These are phyloP conservation scores for Anableps anableps DNA, from an alignment of 2,797 vertebrate species.

Conservation along the genomic window DNA sequence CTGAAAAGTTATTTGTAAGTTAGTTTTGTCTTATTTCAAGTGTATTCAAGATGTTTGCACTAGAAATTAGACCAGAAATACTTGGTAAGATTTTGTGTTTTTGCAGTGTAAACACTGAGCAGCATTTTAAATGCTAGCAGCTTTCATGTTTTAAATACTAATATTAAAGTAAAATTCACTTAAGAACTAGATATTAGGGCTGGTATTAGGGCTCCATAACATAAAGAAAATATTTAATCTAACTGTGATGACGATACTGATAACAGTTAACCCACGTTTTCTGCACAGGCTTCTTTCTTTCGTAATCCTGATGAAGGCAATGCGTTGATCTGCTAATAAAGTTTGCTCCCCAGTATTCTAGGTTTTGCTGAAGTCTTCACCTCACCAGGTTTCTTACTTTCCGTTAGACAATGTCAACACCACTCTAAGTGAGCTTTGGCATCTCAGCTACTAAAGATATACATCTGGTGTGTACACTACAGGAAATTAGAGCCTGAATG, in stretches of 20 bases:
- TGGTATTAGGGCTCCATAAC: neutral
- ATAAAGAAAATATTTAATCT: neutral
- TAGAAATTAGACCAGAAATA: too few species aligned
- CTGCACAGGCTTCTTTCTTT: neutral
- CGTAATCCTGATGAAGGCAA: neutral
- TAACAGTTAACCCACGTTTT: neutral
- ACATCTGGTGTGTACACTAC: neutral
- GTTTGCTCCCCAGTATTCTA: neutral
- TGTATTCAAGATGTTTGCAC: too few species aligned
- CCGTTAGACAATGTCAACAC: neutral
- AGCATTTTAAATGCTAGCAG: too few species aligned
- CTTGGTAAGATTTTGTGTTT: too few species aligned
- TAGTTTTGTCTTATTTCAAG: too few species aligned
- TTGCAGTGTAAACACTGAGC: too few species aligned
- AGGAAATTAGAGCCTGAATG: neutral
- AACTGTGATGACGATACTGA: neutral
- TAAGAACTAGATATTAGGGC: neutral
- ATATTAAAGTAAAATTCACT: neutral
- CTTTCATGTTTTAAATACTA: too few species aligned
- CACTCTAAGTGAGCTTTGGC: neutral
- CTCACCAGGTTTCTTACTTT: neutral
- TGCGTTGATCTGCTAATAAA: neutral
- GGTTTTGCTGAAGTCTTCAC: neutral
- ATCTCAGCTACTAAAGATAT: neutral
- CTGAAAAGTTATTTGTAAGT: too few species aligned